Base-by-base conservation (phyloP, 1,140 invertebrate genomes). In the Calosoma granatense region DNA sequence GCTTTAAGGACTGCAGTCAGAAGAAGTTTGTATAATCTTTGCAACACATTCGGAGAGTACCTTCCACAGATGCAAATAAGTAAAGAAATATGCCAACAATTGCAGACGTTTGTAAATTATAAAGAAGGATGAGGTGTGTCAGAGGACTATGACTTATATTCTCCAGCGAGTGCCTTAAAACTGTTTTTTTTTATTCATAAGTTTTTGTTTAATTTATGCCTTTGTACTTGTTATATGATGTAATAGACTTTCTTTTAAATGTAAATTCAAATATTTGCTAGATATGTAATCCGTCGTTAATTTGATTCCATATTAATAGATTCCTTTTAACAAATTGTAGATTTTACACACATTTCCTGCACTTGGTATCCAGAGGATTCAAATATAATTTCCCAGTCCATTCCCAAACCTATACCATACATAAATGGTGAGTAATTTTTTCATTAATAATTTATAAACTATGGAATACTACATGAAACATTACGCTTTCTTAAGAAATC, bases 1-100 rank as follows among this genome's bases (percentile, higher is more conserved):
- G 76, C 78, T 2, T 67, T 89, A 2, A 76, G 80, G 22, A 78
- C 75, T 36, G 77, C 84, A 20, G 75, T 85, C 0, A 86, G 83
- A 61, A 74, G 85, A 60, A 87, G 86, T 71, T 75, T 89, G n/a
- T 88, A 86, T 65, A 82, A 80, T 66, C 84, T 89, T 56, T 78
- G 81, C 60, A 74, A 72, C n/a, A 78, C 76, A 30, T 90, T 88
- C 68, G 77, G 76, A 17, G 74, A 81, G 47, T 87, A 86, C 68
- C 77, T 89, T 30, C 68, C 75, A 59, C 84, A 88, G 62, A 72
- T 90, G 55, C 70, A 78, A 20, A 64, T 86, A 9, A 65, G 54
- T 22, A 66, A 66, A 53, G 70, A 70, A 14, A 17, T 36, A 12
- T 17, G 15, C 15, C n/a, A 15, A 47, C 36, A 56, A 56, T 20